These are phyloP conservation scores for Pocota personata DNA, from an alignment of 2,888 invertebrate genomes.

Conservation along the genomic window DNA sequence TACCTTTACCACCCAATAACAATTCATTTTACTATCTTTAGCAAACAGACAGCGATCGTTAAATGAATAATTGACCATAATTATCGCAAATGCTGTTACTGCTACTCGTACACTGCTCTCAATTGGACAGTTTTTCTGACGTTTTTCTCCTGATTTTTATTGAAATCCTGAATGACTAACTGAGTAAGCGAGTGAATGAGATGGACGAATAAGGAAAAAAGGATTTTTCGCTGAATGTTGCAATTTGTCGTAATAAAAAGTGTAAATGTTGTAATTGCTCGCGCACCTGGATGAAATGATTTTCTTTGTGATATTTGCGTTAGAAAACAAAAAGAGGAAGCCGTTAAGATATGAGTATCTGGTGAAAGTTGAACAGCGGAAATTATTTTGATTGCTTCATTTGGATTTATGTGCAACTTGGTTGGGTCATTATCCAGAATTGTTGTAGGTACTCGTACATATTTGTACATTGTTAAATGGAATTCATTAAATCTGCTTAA, in stretches of 20 bases:
- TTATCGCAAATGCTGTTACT: conserved; percentile 50
- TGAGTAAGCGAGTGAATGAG: no score
- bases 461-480: conserved; percentile 4
- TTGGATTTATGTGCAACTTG: conserved; percentile 61
- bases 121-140: conserved; percentile 41
- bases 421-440: conserved; percentile 50
- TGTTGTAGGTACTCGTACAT: background rate
- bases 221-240: conserved; percentile 66
- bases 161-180: conserved; percentile 36
- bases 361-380: conserved; percentile 25
- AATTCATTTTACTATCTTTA: conserved; percentile 57
- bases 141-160: conserved; percentile 57
- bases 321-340: conserved; percentile 34
- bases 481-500: conserved; percentile 20
- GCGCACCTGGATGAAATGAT: conserved; percentile 67
- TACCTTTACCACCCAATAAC: conserved; percentile 71
- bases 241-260: conserved; percentile 68
- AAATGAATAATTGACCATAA: conserved; percentile 73
- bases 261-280: conserved; percentile 69
- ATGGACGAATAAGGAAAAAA: conserved; percentile 1
- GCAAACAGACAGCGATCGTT: conserved; percentile 69
- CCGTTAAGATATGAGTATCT: conserved; percentile 7
- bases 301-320: conserved; percentile 53
- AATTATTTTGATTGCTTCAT: conserved; percentile 63
- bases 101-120: background rate